These are phyloP conservation scores for Aspidiotus destructor DNA, from an alignment of 2,888 invertebrate species.

Conservation along the genomic window DNA sequence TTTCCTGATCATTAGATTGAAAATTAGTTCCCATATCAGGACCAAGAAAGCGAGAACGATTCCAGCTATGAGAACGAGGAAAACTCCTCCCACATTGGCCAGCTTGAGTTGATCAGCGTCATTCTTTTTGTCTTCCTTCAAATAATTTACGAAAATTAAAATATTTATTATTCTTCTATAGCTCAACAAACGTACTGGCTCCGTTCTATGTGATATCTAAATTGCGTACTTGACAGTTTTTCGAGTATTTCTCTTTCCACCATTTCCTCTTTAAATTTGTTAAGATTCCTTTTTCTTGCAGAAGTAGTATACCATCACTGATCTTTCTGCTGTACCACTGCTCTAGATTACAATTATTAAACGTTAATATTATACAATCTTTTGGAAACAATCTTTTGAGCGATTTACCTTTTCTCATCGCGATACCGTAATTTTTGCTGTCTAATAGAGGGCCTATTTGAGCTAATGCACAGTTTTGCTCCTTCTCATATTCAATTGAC, in stretches of 20 bases:
- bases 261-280: conserved; percentile 71
- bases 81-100: conserved; percentile 73
- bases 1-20: conserved; percentile 47
- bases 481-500: conserved; percentile 73
- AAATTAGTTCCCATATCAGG: conserved; percentile 58
- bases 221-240: conserved; percentile 28
- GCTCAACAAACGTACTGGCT: background rate
- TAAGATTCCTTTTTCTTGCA: conserved; percentile 75
- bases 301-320: conserved; percentile 65
- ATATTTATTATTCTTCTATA: background rate
- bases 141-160: background rate
- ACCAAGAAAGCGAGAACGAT: conserved; percentile 54
- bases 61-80: conserved; percentile 62
- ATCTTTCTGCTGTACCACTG: conserved; percentile 65
- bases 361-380: too few species aligned
- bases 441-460: conserved; percentile 65
- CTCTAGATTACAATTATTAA: conserved; percentile 43
- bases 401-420: conserved; percentile 61
- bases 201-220: too few species aligned
- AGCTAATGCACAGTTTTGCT: conserved; percentile 64
- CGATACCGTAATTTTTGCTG: conserved; percentile 78
- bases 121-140: conserved; percentile 37
- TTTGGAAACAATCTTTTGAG: background rate
- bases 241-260: conserved; percentile 66
- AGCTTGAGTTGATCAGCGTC: conserved; percentile 54